Evolutionary conservation across 1,140 invertebrate species (phyloP).

Genomic region (Arion vulgaris): DNA sequence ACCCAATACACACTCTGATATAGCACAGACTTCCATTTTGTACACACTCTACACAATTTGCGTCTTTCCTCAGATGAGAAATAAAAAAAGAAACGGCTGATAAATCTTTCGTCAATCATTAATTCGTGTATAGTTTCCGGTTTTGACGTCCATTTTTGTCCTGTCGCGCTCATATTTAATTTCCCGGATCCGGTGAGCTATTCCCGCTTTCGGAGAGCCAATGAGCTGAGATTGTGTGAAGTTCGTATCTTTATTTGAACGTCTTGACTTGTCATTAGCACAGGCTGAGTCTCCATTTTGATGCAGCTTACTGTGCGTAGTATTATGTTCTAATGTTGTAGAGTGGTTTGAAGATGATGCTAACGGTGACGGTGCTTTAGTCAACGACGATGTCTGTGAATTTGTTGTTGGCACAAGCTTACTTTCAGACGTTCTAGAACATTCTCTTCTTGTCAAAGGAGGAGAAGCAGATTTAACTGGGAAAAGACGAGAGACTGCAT

Average conservation of each 20-base stretch:
- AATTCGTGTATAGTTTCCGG: slow-evolving; percentile 78
- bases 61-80: slow-evolving; percentile 85
- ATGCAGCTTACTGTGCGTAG: slow-evolving; percentile 6
- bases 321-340: neutral
- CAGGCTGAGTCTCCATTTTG: slow-evolving; percentile 28
- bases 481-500: slow-evolving; percentile 21
- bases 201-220: slow-evolving; percentile 61
- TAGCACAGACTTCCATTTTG: slow-evolving; percentile 87
- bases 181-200: slow-evolving; percentile 60
- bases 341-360: neutral
- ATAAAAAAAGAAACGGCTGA: slow-evolving; percentile 87
- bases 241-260: slow-evolving; percentile 45
- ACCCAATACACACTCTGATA: slow-evolving; percentile 89
- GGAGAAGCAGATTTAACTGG: slow-evolving; percentile 23
- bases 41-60: slow-evolving; percentile 82
- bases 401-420: neutral
- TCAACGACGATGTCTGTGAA: neutral
- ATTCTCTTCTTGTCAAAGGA: neutral
- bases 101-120: slow-evolving; percentile 86
- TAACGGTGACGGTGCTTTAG: neutral
- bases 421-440: neutral
- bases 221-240: slow-evolving; percentile 51
- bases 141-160: slow-evolving; percentile 51
- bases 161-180: slow-evolving; percentile 60
- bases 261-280: slow-evolving; percentile 37